A percentile compares a stretch with the other conserved stretches of the same genome.
phyloP scores from a whole-genome alignment of 2,113 vertebrate genomes.

The Sciurus niger region DNA sequence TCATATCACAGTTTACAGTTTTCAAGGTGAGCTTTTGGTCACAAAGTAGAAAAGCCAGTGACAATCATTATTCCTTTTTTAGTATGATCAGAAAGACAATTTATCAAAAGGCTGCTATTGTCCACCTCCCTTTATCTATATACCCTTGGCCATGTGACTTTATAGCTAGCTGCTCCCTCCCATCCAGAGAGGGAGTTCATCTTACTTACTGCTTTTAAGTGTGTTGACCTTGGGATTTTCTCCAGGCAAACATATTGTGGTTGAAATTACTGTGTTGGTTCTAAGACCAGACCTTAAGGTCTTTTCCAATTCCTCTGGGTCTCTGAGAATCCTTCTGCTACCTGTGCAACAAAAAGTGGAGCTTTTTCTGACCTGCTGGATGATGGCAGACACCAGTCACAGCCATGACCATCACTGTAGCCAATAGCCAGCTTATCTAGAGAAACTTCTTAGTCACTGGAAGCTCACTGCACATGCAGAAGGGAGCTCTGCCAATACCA shows the following conservation, averaged over 20 bases:
- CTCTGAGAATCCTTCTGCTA: neutral
- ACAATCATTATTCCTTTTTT: neutral
- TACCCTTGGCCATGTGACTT: neutral
- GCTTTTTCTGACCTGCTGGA: neutral
- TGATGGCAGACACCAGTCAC: neutral
- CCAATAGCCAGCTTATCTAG: neutral
- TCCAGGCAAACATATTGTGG: neutral
- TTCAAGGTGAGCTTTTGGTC: neutral
- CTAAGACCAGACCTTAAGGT: neutral
- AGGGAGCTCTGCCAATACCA: neutral
- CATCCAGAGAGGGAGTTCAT: neutral
- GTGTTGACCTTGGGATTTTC: neutral
- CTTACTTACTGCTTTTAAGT: neutral
- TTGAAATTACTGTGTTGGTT: neutral
- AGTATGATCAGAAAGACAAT: neutral
- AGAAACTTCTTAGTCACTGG: neutral
- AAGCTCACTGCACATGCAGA: fast-evolving
- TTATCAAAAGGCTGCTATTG: neutral
- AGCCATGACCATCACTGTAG: neutral
- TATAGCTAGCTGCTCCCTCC: neutral
- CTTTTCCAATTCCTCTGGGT: neutral
- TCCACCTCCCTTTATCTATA: neutral
- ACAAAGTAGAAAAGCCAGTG: neutral
- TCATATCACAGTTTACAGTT: neutral
- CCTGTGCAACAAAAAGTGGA: neutral